These are phyloP conservation scores for Aspidiotus destructor DNA, from an alignment of 2,888 invertebrate species.

Conservation along the genomic window DNA sequence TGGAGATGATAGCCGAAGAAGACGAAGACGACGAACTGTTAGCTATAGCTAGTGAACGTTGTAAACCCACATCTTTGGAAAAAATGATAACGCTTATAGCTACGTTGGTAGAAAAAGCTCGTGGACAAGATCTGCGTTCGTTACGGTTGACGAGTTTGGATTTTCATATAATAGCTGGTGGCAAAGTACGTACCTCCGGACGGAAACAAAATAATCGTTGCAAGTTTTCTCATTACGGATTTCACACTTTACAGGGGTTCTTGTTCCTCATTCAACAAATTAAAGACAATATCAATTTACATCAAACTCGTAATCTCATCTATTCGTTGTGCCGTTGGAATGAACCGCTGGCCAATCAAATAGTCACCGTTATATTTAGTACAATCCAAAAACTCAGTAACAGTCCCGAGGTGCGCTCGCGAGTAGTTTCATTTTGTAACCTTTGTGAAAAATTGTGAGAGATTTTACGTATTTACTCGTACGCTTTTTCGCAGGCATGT, in stretches of 20 bases:
- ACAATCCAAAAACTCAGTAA: constrained; percentile 69
- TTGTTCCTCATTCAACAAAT: constrained; percentile 92
- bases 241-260: constrained; percentile 56
- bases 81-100: constrained; percentile 91
- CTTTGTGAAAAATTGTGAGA: not conserved
- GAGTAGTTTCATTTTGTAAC: too few relatives aligned
- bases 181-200: constrained; percentile 52
- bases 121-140: constrained; percentile 56
- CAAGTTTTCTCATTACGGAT: not conserved
- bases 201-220: too few relatives aligned
- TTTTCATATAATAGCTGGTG: constrained; percentile 70
- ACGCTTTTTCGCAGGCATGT: constrained; percentile 52
- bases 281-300: constrained; percentile 81
- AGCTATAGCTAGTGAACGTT: constrained; percentile 59
- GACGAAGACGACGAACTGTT: constrained; percentile 53
- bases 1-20: constrained; percentile 60
- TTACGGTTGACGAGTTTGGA: constrained; percentile 68
- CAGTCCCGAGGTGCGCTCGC: constrained; percentile 56
- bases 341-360: constrained; percentile 75
- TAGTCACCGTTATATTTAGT: constrained; percentile 81
- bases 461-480: not conserved
- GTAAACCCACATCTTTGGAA: constrained; percentile 81
- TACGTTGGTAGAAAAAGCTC: constrained; percentile 75
- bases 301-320: constrained; percentile 82
- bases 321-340: constrained; percentile 87